Base-by-base conservation (phyloP, 2,888 invertebrate species). In the Chloroclystis v-ata region DNA sequence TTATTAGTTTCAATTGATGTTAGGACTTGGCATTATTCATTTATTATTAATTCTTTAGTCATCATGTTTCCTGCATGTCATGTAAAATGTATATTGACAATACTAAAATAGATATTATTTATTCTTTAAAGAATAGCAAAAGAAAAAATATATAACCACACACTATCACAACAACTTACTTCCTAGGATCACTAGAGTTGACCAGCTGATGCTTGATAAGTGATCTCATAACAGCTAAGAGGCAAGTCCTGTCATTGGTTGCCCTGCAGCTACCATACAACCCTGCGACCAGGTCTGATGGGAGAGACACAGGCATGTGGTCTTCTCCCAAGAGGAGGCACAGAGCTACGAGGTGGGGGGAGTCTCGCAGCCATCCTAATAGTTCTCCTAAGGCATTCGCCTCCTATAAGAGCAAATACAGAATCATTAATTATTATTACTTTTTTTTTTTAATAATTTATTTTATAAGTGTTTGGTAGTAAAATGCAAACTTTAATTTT, bases 271-370 rank as follows among this genome's bases (percentile, higher is more conserved):
- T 84, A 28, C 85, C 86, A 46, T 87, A 87, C 43, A 89, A 54
- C 0, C 89, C 89, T 0, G 87, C 73, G 0, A 82, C 75, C 10
- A 89, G 63, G 0, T 78, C 65, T 0, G 79, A 63, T 0, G 86
- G 82, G 32, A 87, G 64, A 1, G 75, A 69, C 0, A 75, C 59
- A 0, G 86, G 82, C 66, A 85, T 76, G 49, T 80, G 76, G 7
- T 84, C 83, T 45, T 88, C 88, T 8, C 88, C 88, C 0, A 85
- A 74, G 2, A 86, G 74, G 0, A 89, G 72, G 56, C 85, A 85
- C 2, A 87, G 66, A 0, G 87, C 72, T n/a, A 86, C 82, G 7
- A 88, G 67, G 54, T 83, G 84, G 0, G 88, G 88, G 0, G 82
- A 83, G 25, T 83, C 83, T 11, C 86, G 76, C 2, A 89, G 78